Conservation (phyloP, 2,113 vertebrate genomes). For the Muntiacus muntjak region DNA sequence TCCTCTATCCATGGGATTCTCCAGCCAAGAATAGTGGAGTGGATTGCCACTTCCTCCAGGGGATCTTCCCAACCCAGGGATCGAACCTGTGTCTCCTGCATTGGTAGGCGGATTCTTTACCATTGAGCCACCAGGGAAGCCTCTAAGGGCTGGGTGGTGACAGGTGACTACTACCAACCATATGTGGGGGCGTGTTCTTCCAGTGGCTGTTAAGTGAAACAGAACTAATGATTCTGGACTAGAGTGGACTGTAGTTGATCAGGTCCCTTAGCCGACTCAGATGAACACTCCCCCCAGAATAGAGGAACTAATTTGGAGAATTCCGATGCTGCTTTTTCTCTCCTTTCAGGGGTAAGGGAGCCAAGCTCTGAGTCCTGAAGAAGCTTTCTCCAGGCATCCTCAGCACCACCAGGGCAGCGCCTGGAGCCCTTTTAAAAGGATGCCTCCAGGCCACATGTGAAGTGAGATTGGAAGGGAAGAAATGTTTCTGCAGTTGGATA, state of each 20-base stretch:
- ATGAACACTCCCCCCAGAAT: not conserved
- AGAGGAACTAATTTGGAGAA: not conserved
- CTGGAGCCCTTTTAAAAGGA: not conserved
- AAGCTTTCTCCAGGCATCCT: not conserved
- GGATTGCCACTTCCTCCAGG: not conserved
- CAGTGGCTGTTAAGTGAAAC: fast-evolving
- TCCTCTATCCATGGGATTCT: not conserved
- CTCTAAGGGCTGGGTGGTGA: not conserved
- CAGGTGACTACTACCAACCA: fast-evolving
- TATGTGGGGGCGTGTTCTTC: too few species aligned
- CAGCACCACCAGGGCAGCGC: fast-evolving
- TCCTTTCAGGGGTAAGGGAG: not conserved
- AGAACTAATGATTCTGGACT: not conserved
- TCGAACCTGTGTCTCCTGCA: not conserved
- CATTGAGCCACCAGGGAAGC: not conserved
- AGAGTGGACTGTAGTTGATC: too few species aligned
- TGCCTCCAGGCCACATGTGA: not conserved
- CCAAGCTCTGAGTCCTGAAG: not conserved
- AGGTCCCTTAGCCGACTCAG: not conserved
- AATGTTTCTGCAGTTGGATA: not conserved
- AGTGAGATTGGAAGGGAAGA: not conserved
- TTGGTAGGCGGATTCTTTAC: not conserved
- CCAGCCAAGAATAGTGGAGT: not conserved
- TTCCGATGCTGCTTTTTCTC: not conserved
- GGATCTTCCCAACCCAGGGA: not conserved